Evolutionary conservation across 2,797 vertebrate genomes (phyloP), one percentile per base, ranked within the genome.

Genomic region (Balearica regulorum): DNA sequence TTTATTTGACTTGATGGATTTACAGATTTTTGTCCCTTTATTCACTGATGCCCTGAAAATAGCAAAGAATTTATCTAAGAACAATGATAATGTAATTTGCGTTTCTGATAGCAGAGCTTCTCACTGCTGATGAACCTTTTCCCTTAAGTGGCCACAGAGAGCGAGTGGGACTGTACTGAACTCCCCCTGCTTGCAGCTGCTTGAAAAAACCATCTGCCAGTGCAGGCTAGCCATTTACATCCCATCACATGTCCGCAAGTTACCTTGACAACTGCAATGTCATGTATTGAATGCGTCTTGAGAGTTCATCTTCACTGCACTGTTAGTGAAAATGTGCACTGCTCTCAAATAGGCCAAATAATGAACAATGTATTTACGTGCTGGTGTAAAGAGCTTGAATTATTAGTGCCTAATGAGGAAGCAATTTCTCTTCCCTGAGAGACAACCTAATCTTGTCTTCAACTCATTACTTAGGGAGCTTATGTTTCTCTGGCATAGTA

Each of bases 191-290:
- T 68, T 91, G 92, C 54, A 60, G 31, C 79, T 89, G 41, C 87
- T 90, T 58, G 75, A 83, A 54, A 73, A 37, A 46, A 46, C 41
- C 20, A 54, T 24, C 58, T 84, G 4, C 2, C 9, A 65, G 60
- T 16, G 25, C 76, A 82, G 16, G 17, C 72, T 33, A 69, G 78
- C 61, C 66, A 85, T 92, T 90, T 94, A 77, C 79, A 94, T 96
- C 95, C 94, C 94, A 95, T 96, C 95, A 90, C 91, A 68, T 37
- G 81, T 65, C 82, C 80, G 80, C 73, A 39, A 72, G 97, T 97
- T 97, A 95, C 97, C 97, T 96, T 98, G 96, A 97, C 97, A 97
- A 97, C 97, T 96, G 93, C 90, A 90, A 8, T 96, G 86, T 94
- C 95, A 93, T 37, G 43, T 58, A 95, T 71, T 93, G 89, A 90